Conservation (phyloP, 2,113 vertebrate genomes). For the Phycodurus eques region DNA sequence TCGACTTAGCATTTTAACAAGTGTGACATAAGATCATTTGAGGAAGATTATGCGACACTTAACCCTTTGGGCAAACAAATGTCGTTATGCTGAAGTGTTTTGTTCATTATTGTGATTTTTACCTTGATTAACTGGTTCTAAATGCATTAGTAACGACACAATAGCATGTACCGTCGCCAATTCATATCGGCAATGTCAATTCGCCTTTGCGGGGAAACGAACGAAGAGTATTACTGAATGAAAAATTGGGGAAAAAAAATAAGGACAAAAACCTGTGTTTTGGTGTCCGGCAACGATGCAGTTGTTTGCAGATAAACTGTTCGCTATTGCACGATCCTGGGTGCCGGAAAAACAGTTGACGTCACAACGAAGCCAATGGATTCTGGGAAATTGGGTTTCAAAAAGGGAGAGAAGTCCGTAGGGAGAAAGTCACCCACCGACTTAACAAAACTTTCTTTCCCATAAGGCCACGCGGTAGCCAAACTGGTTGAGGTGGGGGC, state of each 20-base stretch:
- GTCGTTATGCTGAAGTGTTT: background rate
- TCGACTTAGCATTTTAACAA: background rate
- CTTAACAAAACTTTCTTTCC: slow-evolving; percentile 26
- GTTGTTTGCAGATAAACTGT: slow-evolving; percentile 31
- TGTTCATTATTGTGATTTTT: background rate
- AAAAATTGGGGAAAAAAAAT: background rate
- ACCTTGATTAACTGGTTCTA: background rate
- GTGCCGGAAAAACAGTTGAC: slow-evolving; percentile 14
- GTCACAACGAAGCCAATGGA: background rate
- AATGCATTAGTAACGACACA: background rate
- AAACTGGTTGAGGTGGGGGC: slow-evolving; percentile 15
- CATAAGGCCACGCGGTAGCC: background rate
- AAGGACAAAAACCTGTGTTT: slow-evolving; percentile 17
- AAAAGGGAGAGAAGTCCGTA: fast-evolving
- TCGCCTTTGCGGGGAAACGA: background rate
- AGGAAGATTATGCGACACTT: background rate
- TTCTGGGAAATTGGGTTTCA: slow-evolving; percentile 53
- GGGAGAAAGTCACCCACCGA: fast-evolving
- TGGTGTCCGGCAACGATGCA: background rate
- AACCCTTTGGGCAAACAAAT: background rate
- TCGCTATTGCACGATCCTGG: slow-evolving; percentile 31
- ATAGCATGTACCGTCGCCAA: background rate
- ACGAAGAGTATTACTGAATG: background rate
- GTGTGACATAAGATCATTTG: background rate
- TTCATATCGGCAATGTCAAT: background rate